Base-by-base conservation (phyloP, 2,797 vertebrate species). In the Pterois miles region DNA sequence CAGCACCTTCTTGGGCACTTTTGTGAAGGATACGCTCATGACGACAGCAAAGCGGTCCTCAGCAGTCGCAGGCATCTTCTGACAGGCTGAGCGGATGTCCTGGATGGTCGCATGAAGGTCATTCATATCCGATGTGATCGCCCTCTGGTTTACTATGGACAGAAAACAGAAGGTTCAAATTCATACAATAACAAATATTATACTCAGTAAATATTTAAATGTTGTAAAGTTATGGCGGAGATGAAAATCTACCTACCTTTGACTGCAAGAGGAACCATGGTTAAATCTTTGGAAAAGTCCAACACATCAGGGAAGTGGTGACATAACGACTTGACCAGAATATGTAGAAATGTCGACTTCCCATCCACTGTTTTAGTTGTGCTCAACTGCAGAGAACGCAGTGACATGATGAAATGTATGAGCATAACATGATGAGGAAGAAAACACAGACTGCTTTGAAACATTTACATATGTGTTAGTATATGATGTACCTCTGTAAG, bases 351-450 rank as follows among this genome's bases (percentile, higher is more conserved):
- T 2, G 98, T 99, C 3, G 97, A 99, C 87, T 98, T 99, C 70
- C 98, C 98, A 25, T 99, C 98, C 2, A 98, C 98, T 0, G 98
- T 99, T 95, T 99, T 99, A 53, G 98, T 99, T 2, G 97, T 97
- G 91, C 96, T 98, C 73, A 99, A 93, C 98, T 99, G 86, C n/a
- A 82, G 90, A 52, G 8, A n/a, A 78, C 20, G 84, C 4, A 56
- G 2, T 3, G 8, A 12, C 60, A 29, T 70, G 22, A 63, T 59
- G 78, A 9, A 58, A 65, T 66, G 1, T 12, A 31, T 10, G 14
- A 22, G 11, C 4, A 34, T 9, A 38, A 56, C 2, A 43, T 0
- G 1, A 34, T 31, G 10, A 36, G 11, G 43, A 36, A 58, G 1
- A 25, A 23, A 65, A 2, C 48, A 20, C 22, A 29, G 4, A 33